Conservation (phyloP, 2,888 invertebrate genomes). For the Balanococcus diminutus region DNA sequence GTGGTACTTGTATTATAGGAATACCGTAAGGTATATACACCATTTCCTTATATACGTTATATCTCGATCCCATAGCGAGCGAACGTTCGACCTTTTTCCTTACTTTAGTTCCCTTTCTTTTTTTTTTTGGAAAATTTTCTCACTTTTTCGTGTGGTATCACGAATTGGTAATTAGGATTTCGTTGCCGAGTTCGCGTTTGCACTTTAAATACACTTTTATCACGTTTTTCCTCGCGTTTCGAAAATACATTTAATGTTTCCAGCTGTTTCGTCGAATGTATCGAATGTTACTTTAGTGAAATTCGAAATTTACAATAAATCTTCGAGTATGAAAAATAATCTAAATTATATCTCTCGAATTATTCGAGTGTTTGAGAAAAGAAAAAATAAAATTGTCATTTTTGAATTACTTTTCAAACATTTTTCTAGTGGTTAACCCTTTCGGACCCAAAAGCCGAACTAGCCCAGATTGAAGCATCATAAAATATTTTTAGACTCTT, state of each 20-base stretch:
- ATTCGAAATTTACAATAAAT: too few species aligned
- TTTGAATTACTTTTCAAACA: too few species aligned
- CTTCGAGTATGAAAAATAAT: too few species aligned
- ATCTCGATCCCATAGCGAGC: neutral
- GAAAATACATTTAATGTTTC: neutral
- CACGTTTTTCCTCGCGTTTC: neutral
- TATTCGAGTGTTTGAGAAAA: too few species aligned
- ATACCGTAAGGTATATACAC: neutral
- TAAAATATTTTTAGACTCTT: too few species aligned
- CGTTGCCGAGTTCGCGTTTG: neutral
- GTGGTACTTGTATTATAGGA: neutral
- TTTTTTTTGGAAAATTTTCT: neutral
- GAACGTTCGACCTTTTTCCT: neutral
- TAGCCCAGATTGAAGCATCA: too few species aligned
- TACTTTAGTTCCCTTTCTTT: neutral
- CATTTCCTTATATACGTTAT: neutral
- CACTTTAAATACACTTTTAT: neutral
- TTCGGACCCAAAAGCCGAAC: too few species aligned
- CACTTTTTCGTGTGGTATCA: neutral
- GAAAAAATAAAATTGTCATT: too few species aligned
- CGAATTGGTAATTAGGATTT: conserved; percentile 21
- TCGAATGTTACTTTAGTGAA: too few species aligned
- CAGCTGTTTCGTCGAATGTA: neutral
- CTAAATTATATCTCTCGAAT: too few species aligned
- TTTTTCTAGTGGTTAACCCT: too few species aligned